A percentile compares a stretch with the other conserved stretches of the same genome.
Conservation (phyloP, 53 echinoderm and acorn worm species). For the Actinopyga echinites region DNA sequence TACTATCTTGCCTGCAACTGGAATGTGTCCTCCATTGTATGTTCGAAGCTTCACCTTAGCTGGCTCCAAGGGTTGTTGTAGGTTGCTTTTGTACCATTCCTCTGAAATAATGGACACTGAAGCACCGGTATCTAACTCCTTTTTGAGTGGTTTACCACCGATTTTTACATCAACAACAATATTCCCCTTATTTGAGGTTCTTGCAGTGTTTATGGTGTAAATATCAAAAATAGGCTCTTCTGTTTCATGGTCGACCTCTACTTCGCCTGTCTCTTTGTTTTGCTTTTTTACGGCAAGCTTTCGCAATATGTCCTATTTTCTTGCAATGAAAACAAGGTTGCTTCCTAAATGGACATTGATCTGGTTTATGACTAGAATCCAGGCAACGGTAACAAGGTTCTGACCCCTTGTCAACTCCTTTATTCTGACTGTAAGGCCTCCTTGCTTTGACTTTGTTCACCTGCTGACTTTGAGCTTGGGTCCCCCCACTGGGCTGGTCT, state of each 20-base stretch:
- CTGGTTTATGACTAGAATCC: background rate
- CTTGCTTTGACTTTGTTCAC: background rate
- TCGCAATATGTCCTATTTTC: constrained; percentile 22
- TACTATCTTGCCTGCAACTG: too few relatives aligned
- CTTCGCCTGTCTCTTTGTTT: background rate
- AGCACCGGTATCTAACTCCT: constrained; percentile 19
- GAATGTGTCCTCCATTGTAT: too few relatives aligned
- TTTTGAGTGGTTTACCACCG: background rate
- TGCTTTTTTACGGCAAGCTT: background rate
- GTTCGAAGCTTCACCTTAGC: too few relatives aligned
- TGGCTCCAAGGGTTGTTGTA: too few relatives aligned
- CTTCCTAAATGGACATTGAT: constrained; percentile 6
- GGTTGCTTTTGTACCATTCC: background rate
- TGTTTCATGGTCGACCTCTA: background rate
- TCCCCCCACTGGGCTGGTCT: background rate
- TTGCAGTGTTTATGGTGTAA: background rate
- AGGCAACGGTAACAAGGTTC: background rate
- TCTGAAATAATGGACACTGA: background rate
- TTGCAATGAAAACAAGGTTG: background rate
- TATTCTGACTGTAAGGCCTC: background rate
- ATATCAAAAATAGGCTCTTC: background rate
- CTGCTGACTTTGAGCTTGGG: background rate
- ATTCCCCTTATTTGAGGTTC: background rate
- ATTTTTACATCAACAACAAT: constrained; percentile 5
- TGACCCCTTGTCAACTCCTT: background rate